These are phyloP conservation scores for Acronicta leporina DNA, from an alignment of 2,888 invertebrate species.

Conservation along the genomic window DNA sequence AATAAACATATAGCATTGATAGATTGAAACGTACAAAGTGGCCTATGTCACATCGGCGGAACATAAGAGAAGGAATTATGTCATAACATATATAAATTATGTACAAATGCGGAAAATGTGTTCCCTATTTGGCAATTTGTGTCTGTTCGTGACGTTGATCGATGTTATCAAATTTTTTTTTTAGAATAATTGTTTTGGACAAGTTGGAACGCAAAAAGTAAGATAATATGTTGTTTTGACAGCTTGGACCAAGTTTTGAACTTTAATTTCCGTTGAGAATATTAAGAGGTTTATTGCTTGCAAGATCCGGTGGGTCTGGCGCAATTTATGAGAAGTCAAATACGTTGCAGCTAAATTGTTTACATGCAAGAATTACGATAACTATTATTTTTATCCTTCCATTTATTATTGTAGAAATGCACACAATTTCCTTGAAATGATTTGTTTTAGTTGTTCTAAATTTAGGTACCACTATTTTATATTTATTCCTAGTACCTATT, in stretches of 20 bases:
- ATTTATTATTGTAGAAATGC: too few relatives aligned
- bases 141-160: slow-evolving; percentile 45
- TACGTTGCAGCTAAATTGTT: too few relatives aligned
- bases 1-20: too few relatives aligned
- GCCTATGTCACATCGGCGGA: slow-evolving; percentile 8
- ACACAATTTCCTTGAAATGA: too few relatives aligned
- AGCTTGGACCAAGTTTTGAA: slow-evolving; percentile 27
- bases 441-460: too few relatives aligned
- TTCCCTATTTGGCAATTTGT: slow-evolving; percentile 27
- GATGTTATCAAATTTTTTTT: slow-evolving; percentile 33
- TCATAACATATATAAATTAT: too few relatives aligned
- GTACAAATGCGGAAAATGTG: slow-evolving; percentile 22
- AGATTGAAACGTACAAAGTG: slow-evolving; percentile 11
- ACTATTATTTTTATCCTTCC: too few relatives aligned
- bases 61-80: slow-evolving; percentile 25
- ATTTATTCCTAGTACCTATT: too few relatives aligned
- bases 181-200: slow-evolving; percentile 46
- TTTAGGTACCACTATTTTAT: too few relatives aligned
- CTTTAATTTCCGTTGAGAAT: slow-evolving; percentile 48
- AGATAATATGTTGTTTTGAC: slow-evolving; percentile 16
- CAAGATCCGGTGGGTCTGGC: not conserved
- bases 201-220: slow-evolving; percentile 36
- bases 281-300: slow-evolving; percentile 28
- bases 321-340: too few relatives aligned
- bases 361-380: too few relatives aligned